These are phyloP conservation scores for Peromyscus melanophrys DNA, from an alignment of 2,797 vertebrate species.

Conservation along the genomic window DNA sequence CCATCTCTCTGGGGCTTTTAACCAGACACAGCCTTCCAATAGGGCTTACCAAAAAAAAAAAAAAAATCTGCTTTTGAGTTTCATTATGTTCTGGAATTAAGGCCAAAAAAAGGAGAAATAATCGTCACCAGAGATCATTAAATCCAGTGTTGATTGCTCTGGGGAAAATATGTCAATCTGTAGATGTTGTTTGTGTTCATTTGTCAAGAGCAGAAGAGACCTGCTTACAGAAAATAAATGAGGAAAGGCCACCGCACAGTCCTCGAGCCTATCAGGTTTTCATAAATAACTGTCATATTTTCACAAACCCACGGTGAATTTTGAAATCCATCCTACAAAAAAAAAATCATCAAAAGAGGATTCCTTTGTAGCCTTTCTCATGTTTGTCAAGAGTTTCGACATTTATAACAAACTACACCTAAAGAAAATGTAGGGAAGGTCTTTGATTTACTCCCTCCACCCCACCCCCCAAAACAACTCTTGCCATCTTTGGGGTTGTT, in stretches of 20 bases:
- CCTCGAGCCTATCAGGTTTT: conserved; percentile 44
- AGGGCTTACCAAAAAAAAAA: not conserved
- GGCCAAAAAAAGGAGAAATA: not conserved
- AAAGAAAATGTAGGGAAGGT: conserved; percentile 40
- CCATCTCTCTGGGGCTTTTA: conserved; percentile 56
- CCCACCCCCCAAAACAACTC: not conserved
- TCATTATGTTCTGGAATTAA: conserved; percentile 63
- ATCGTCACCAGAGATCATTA: conserved; percentile 69
- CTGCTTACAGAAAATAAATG: conserved; percentile 67
- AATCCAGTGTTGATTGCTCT: conserved; percentile 68
- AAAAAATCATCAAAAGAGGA: not conserved
- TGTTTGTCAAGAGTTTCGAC: conserved; percentile 31
- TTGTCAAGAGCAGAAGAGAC: conserved; percentile 64
- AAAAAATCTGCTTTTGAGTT: conserved; percentile 51
- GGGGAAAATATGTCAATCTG: conserved; percentile 67
- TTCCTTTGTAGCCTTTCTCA: conserved; percentile 30
- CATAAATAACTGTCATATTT: conserved; percentile 74
- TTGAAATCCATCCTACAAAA: conserved; percentile 61
- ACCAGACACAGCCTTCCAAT: conserved; percentile 53
- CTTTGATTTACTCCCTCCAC: conserved; percentile 28
- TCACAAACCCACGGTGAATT: conserved; percentile 59
- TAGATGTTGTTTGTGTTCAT: conserved; percentile 68
- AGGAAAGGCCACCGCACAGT: conserved; percentile 48
- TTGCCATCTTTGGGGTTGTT: not conserved
- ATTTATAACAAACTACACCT: conserved; percentile 14